Evolutionary conservation across 2,888 invertebrate genomes (phyloP).

Genomic region (Eulithis testata): DNA sequence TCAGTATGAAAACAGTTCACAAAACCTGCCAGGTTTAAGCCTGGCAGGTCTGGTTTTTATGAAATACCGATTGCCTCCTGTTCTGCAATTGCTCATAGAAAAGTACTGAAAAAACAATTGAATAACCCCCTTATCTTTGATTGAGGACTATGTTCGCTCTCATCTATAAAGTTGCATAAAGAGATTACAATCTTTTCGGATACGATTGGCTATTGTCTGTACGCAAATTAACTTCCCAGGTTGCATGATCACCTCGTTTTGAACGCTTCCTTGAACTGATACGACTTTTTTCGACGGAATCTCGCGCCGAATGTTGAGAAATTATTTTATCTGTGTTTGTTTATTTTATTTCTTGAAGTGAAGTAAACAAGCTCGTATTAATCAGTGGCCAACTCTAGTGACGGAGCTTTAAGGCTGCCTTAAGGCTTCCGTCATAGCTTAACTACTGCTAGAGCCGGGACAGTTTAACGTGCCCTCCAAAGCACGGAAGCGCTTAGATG

Average conservation of each 20-base stretch:
- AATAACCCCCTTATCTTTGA: not conserved
- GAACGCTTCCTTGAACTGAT: slow-evolving; percentile 45
- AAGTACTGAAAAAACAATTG: not conserved
- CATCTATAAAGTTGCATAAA: slow-evolving; percentile 14
- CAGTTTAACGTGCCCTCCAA: no score
- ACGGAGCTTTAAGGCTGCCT: no score
- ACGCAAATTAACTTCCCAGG: slow-evolving; percentile 47
- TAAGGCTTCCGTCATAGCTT: no score
- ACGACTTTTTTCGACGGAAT: not conserved
- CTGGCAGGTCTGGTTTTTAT: no score
- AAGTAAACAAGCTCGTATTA: no score
- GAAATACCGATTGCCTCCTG: no score
- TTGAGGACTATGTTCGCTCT: not conserved
- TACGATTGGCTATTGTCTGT: slow-evolving; percentile 52
- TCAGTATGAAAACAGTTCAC: no score
- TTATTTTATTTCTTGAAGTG: not conserved
- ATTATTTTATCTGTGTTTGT: not conserved
- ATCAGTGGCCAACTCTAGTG: no score
- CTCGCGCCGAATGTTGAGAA: not conserved
- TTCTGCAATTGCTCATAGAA: no score
- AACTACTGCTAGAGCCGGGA: no score
- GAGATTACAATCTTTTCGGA: slow-evolving; percentile 42
- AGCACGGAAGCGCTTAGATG: no score
- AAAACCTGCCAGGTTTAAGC: no score
- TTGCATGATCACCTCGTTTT: slow-evolving; percentile 33